phyloP scores from a whole-genome alignment of 2,113 vertebrate genomes.

The Microtus richardsoni region DNA sequence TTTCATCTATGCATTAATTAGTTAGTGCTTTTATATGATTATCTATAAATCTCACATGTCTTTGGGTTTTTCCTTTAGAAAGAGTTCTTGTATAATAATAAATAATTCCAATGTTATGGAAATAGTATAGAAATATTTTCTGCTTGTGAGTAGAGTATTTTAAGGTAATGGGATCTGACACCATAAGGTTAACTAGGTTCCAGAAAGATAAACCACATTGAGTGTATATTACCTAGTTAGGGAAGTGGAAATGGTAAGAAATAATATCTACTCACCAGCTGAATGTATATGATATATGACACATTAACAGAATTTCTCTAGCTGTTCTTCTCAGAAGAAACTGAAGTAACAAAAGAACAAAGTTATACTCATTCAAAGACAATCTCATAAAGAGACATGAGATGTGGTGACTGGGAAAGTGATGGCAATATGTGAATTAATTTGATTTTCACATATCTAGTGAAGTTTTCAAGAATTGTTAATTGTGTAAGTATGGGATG shows the following conservation, averaged over 20 bases:
- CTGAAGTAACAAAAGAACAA: background rate
- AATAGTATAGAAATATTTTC: background rate
- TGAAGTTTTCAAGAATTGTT: background rate
- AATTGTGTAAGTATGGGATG: background rate
- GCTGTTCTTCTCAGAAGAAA: background rate
- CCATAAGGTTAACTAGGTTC: background rate
- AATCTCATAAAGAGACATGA: background rate
- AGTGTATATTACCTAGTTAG: background rate
- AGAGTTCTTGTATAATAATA: background rate
- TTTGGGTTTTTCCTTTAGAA: background rate
- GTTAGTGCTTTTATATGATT: background rate
- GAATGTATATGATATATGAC: background rate
- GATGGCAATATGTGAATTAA: background rate
- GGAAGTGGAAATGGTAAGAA: background rate
- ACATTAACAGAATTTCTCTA: background rate
- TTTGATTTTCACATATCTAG: background rate
- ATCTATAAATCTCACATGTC: background rate
- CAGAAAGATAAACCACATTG: background rate
- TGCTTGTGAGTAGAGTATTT: background rate
- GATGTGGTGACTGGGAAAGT: background rate
- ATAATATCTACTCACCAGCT: background rate
- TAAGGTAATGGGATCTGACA: background rate
- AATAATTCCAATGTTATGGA: background rate
- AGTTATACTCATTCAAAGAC: background rate
- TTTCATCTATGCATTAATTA: background rate